phyloP scores from a whole-genome alignment of 1,140 invertebrate species.

The Drosophila jambulina region DNA sequence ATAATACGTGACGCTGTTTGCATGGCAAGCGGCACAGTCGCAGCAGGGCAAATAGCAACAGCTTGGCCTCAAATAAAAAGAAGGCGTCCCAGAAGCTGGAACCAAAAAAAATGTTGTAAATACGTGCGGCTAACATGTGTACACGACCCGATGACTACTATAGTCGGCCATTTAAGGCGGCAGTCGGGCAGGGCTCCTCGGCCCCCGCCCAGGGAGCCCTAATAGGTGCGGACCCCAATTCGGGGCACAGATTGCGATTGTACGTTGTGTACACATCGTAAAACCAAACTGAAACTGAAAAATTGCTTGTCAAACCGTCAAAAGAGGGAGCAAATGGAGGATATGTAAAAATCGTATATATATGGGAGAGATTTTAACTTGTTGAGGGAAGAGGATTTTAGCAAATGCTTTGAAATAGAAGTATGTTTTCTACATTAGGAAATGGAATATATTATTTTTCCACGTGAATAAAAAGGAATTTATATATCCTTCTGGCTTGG shows the following conservation, averaged over 20 bases:
- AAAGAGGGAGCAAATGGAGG: neutral
- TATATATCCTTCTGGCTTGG: neutral
- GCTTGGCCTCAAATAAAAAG: slow-evolving; percentile 59
- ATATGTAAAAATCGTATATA: slow-evolving; percentile 2
- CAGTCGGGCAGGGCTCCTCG: neutral
- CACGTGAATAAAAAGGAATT: neutral
- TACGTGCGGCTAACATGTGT: slow-evolving; percentile 53
- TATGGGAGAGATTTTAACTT: neutral
- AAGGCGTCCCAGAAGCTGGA: slow-evolving; percentile 18
- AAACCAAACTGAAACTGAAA: slow-evolving; percentile 35
- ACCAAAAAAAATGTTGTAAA: slow-evolving; percentile 49
- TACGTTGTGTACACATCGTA: slow-evolving; percentile 46
- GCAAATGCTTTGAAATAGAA: neutral
- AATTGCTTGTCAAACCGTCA: slow-evolving; percentile 42
- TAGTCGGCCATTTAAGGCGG: slow-evolving; percentile 30
- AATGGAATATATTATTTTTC: too few species aligned
- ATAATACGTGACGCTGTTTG: slow-evolving; percentile 66
- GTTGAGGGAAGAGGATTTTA: neutral
- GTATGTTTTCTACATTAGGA: too few species aligned
- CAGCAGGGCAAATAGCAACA: slow-evolving; percentile 59
- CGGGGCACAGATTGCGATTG: slow-evolving; percentile 44
- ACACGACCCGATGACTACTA: slow-evolving; percentile 13
- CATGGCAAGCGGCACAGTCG: slow-evolving; percentile 47
- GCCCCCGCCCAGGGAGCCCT: slow-evolving; percentile 1
- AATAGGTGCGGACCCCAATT: slow-evolving; percentile 46